A percentile compares a stretch with the other conserved stretches of the same genome.
phyloP scores from a whole-genome alignment of 1,140 invertebrate species.

The Drosophila auraria region DNA sequence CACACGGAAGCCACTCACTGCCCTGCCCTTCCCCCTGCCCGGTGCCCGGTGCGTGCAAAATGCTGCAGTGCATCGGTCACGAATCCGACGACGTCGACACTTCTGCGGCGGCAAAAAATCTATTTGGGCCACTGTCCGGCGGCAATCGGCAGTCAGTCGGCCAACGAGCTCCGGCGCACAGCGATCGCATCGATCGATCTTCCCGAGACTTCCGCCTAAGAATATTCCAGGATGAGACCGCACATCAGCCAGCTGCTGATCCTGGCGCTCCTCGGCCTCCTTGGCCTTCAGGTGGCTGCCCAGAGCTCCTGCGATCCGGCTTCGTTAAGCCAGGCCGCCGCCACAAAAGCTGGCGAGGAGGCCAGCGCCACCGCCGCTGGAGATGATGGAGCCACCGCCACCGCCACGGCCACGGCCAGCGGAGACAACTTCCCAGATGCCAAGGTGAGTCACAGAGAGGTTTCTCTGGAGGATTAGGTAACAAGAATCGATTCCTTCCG shows the following conservation, averaged over 20 bases:
- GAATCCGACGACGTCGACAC: constrained; percentile 63
- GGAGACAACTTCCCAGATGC: neutral
- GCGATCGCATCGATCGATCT: constrained; percentile 41
- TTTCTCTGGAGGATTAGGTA: neutral
- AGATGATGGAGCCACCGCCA: neutral
- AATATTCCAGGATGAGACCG: constrained; percentile 48
- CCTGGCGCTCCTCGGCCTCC: constrained; percentile 45
- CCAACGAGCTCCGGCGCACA: constrained; percentile 57
- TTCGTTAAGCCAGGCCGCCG: constrained; percentile 6
- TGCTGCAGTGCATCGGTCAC: constrained; percentile 50
- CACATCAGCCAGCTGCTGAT: constrained; percentile 46
- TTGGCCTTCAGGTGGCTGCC: constrained; percentile 21
- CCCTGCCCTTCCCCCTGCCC: neutral
- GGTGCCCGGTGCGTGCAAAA: constrained; percentile 66
- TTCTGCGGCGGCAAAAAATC: constrained; percentile 65
- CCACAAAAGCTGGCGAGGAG: constrained; percentile 4
- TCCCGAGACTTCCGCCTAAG: neutral
- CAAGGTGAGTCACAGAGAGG: constrained; percentile 26
- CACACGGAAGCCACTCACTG: constrained; percentile 54
- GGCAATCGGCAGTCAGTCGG: constrained; percentile 57
- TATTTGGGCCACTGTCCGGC: constrained; percentile 65
- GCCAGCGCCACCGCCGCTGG: neutral
- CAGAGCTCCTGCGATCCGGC: constrained; percentile 27
- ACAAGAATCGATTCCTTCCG: too few species aligned
- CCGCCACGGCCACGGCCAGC: neutral